These are phyloP conservation scores for Athetis lepigone DNA, from an alignment of 2,888 invertebrate genomes.

Conservation along the genomic window DNA sequence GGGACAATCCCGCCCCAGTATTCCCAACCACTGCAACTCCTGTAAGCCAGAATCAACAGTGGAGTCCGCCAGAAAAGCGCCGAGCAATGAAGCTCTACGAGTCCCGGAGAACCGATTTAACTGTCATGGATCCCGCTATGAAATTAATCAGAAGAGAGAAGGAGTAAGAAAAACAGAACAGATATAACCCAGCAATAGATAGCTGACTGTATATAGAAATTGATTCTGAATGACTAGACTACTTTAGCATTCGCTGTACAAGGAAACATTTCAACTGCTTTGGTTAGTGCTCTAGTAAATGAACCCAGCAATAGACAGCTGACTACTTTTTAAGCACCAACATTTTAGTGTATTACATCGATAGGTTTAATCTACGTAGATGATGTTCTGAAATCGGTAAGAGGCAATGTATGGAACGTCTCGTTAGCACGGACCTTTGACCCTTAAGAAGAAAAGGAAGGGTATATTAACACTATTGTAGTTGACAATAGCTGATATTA, in stretches of 20 bases:
- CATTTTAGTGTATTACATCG: slow-evolving; percentile 9
- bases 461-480: slow-evolving; percentile 42
- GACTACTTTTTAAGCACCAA: too few relatives aligned
- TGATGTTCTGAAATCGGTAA: not conserved
- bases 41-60: too few relatives aligned
- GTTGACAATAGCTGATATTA: slow-evolving; percentile 46
- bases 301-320: slow-evolving; percentile 20
- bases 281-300: not conserved
- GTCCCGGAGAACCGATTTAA: too few relatives aligned
- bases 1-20: too few relatives aligned
- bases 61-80: too few relatives aligned
- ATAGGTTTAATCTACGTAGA: not conserved
- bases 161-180: too few relatives aligned
- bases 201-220: too few relatives aligned
- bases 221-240: slow-evolving; percentile 30
- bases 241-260: slow-evolving; percentile 1
- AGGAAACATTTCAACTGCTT: not conserved
- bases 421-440: slow-evolving; percentile 14
- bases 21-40: too few relatives aligned
- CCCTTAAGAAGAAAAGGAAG: slow-evolving; percentile 31
- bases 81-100: too few relatives aligned
- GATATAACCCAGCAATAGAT: too few relatives aligned
- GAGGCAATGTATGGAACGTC: slow-evolving; percentile 21
- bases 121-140: too few relatives aligned
- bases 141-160: too few relatives aligned